Base-by-base conservation (phyloP, 64 coral and sea anemone genomes). In the Platygyra sinensis region DNA sequence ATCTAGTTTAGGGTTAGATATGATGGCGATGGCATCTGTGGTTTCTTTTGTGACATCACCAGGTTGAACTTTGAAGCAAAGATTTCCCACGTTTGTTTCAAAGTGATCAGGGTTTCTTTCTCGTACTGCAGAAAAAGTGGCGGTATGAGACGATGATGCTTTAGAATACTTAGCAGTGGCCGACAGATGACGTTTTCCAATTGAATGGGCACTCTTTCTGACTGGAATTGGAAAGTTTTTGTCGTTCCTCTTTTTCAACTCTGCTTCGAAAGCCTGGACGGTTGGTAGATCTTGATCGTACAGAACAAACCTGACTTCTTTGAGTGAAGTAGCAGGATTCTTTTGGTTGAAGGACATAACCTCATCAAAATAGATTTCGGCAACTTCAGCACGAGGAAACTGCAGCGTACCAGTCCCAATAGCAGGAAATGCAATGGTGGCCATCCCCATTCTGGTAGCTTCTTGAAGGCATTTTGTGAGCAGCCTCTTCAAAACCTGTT, bases 331-430 rank as follows among this genome's bases (percentile, higher is more conserved):
- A 0, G 32, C 3, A 30, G 80, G 74, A 20, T 83, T 52, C 25
- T 92, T 80, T 55, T 67, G 39, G 27, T 50, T 75, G 42, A 79
- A 92, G 32, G 30, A 33, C 5, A 89, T 32, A 2, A 77, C 87
- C 89, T 92, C 90, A 7, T 96, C 94, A 46, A 96, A 61, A n/a
- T 83, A 89, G 15, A 88, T 77, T 18, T 50, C 77, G 16, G 94
- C 94, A 13, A 92, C 94, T 74, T 65, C 78, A 67, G 76, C 74
- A 16, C 80, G 86, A 7, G 94, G 67, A 84, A 92, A 96, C 11
- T 54, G 78, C 31, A 92, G 74, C 0, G 62, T 89, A 5, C 94
- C 94, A 1, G 94, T 96, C 76, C 94, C 94, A 38, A 96, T 96
- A 11, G 94, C 90, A 15, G 94, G 86, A 15, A 96, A 80, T 0